A percentile compares a stretch with the other conserved stretches of the same genome.
Evolutionary conservation across 2,888 invertebrate species (phyloP).

Genomic region (Idaea straminata): DNA sequence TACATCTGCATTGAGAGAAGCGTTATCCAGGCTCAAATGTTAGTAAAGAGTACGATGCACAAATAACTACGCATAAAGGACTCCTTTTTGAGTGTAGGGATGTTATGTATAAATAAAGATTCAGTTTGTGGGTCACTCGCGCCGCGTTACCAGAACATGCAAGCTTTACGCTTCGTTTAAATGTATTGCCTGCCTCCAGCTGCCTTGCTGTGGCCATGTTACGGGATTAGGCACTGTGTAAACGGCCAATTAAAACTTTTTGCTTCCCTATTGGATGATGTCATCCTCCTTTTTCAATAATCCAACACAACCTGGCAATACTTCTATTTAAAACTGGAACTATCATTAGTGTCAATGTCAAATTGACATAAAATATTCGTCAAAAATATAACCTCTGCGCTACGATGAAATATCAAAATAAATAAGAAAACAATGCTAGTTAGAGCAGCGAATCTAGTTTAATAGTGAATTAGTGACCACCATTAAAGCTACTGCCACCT

Average conservation of each 20-base stretch:
- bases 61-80: too few relatives aligned
- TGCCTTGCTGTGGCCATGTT: too few relatives aligned
- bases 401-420: constrained; percentile 23
- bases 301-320: constrained; percentile 17
- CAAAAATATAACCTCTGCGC: constrained; percentile 40
- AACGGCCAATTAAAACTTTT: not conserved
- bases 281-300: constrained; percentile 6
- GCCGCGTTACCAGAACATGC: too few relatives aligned
- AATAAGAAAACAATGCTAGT: constrained; percentile 31
- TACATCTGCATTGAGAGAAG: constrained; percentile 45
- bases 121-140: not conserved
- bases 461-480: constrained; percentile 21
- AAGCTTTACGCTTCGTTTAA: too few relatives aligned
- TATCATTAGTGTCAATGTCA: constrained; percentile 11
- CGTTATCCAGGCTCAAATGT: constrained; percentile 61
- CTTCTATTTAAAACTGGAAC: constrained; percentile 32
- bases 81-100: too few relatives aligned
- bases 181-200: too few relatives aligned
- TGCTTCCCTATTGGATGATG: constrained; percentile 5
- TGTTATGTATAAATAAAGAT: not conserved
- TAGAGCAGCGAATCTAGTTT: constrained; percentile 20
- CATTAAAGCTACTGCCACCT: constrained; percentile 53
- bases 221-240: not conserved
- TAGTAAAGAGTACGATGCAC: constrained; percentile 27
- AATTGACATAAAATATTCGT: constrained; percentile 17